These are phyloP conservation scores for Pegoplata infirma DNA, from an alignment of 2,888 invertebrate genomes.

Conservation along the genomic window DNA sequence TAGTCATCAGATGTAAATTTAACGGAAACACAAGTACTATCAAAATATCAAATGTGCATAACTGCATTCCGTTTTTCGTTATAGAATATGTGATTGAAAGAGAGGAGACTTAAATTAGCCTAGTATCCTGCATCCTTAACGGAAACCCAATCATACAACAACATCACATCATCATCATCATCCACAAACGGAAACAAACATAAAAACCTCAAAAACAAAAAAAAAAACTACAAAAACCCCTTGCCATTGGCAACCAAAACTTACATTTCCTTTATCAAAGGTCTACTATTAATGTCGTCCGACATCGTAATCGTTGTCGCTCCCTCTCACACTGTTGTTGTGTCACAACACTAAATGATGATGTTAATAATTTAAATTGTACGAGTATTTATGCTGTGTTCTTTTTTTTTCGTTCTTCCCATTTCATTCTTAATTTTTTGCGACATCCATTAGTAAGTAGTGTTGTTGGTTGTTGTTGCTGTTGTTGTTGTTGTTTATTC, in stretches of 20 bases:
- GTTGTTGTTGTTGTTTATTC: too few species aligned
- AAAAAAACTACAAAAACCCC: not conserved
- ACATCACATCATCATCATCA: conserved; percentile 2
- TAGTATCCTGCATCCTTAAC: conserved; percentile 55
- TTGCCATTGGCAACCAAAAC: conserved; percentile 27
- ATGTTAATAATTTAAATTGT: conserved; percentile 30
- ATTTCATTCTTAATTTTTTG: not conserved
- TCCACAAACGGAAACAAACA: conserved; percentile 31
- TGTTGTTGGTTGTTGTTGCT: not conserved
- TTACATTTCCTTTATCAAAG: not conserved
- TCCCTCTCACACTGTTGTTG: not conserved
- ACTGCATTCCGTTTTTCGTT: not conserved
- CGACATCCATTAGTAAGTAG: conserved; percentile 11
- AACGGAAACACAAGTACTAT: conserved; percentile 30
- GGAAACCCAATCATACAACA: conserved; percentile 45
- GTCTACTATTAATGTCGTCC: too few species aligned
- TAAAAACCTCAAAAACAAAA: conserved; percentile 32
- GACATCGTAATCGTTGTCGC: too few species aligned
- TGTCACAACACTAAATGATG: not conserved
- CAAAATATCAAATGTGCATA: conserved; percentile 2
- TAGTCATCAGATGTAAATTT: not conserved
- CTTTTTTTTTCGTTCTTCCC: not conserved
- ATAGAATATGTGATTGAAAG: not conserved
- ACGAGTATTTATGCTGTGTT: not conserved
- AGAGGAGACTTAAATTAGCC: conserved; percentile 29